Evolutionary conservation across 92 coral and sea anemone genomes (phyloP), one percentile per base, ranked within the genome.

Genomic region (Porites divaricata): DNA sequence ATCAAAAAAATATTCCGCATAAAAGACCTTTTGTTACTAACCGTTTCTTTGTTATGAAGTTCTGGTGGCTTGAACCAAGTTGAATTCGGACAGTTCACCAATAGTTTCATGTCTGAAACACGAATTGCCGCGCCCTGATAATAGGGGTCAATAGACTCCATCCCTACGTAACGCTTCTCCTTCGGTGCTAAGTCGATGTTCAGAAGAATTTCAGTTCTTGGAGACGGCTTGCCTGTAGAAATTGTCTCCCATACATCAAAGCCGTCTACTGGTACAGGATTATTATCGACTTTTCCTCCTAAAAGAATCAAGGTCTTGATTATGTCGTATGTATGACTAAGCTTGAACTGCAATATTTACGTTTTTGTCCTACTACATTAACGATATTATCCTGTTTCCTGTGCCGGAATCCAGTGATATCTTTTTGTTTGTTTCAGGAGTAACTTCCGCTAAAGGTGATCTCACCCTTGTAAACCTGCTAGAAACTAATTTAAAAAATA

Each of bases 151-250:
- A 11, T 15, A 54, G 59, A 54, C 59, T 54, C 59, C 59, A 51
- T 49, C 15, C 71, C 53, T 14, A 15, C 16, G 7, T 45, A 58
- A 24, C 20, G 25, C 61, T 70, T 9, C 20, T 58, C 62, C 4
- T 78, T 63, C 17, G 77, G 63, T 10, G 75, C 56, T n/a, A 86
- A 54, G 84, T 89, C 93, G 35, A 89, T 85, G 76, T 89, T 89
- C 23, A 79, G 90, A 25, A 85, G 93, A 74, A 89, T 89, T 28
- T 89, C 93, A 21, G 74, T 89, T 84, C 93, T 84, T 65, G 93
- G 93, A 15, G 90, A 89, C 16, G 90, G 80, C 41, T 77, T 76
- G 1, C 84, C 90, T 7, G 62, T 24, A 6, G 87, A 78, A 63
- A 89, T 78, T 53, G 93, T 84, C 6, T 86, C 80, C 93, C 93